These are phyloP conservation scores for Eremophila alpestris DNA, from an alignment of 2,797 vertebrate genomes.

Conservation along the genomic window DNA sequence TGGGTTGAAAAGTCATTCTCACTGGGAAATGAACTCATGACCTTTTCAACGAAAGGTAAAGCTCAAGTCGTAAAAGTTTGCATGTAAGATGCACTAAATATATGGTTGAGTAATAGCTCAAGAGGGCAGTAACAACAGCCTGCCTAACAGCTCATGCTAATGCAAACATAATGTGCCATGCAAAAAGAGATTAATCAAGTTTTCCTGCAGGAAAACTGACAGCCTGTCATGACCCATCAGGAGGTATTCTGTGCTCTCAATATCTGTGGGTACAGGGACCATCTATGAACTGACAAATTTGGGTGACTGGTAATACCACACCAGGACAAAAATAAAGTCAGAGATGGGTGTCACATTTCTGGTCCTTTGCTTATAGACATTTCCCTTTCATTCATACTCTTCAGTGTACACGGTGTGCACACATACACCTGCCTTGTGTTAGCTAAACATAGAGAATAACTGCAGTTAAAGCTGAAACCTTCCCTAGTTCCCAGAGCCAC, in stretches of 20 bases:
- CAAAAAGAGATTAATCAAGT: slow-evolving; percentile 51
- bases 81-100: slow-evolving; percentile 34
- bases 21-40: slow-evolving; percentile 66
- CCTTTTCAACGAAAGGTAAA: slow-evolving; percentile 55
- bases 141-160: slow-evolving; percentile 40
- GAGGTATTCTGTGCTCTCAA: neutral
- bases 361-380: neutral
- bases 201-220: slow-evolving; percentile 50
- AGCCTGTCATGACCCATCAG: slow-evolving; percentile 6
- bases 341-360: slow-evolving; percentile 1
- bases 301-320: neutral
- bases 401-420: neutral
- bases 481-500: neutral
- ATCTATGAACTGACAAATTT: slow-evolving; percentile 32
- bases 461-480: neutral
- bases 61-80: slow-evolving; percentile 31
- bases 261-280: slow-evolving; percentile 6
- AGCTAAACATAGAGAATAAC: slow-evolving; percentile 20
- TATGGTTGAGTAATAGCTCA: slow-evolving; percentile 18
- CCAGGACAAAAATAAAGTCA: neutral
- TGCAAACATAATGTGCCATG: slow-evolving; percentile 47
- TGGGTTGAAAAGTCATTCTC: slow-evolving; percentile 51
- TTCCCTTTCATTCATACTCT: neutral
- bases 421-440: neutral
- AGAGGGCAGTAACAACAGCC: slow-evolving; percentile 56